Percentiles rank a stretch among this genome's conserved stretches.
These are phyloP conservation scores for Podiceps cristatus DNA, from an alignment of 2,113 vertebrate genomes.

Conservation along the genomic window DNA sequence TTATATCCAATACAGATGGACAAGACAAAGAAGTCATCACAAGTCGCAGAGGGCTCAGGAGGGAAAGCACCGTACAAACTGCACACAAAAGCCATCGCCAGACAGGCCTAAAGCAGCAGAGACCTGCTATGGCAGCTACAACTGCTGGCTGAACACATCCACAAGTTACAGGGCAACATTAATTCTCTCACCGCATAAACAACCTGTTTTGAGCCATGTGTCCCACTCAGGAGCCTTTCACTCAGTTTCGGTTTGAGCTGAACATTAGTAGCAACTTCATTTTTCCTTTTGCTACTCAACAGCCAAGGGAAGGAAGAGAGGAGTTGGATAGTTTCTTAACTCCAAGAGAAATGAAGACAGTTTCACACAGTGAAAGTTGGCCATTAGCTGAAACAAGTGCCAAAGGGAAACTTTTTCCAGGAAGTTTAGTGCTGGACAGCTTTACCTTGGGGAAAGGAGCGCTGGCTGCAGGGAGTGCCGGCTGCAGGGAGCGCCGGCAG, in stretches of 20 bases:
- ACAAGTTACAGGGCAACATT: background rate
- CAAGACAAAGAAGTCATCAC: background rate
- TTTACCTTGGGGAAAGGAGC: background rate
- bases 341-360: background rate
- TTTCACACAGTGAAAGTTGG: background rate
- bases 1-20: background rate
- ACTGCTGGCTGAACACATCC: background rate
- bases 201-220: background rate
- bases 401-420: conserved; percentile 24
- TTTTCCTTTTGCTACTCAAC: background rate
- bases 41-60: background rate
- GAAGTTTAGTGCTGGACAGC: background rate
- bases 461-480: background rate
- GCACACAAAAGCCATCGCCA: background rate
- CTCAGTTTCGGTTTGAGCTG: background rate
- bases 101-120: background rate
- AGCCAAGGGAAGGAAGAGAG: background rate
- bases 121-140: rapidly evolving
- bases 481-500: background rate
- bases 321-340: background rate
- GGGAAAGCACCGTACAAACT: background rate
- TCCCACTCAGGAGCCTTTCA: background rate
- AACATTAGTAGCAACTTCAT: background rate
- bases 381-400: background rate
- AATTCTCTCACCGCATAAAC: background rate